phyloP scores from a whole-genome alignment of 2,888 invertebrate genomes.

The Lasioglossum villosulum region DNA sequence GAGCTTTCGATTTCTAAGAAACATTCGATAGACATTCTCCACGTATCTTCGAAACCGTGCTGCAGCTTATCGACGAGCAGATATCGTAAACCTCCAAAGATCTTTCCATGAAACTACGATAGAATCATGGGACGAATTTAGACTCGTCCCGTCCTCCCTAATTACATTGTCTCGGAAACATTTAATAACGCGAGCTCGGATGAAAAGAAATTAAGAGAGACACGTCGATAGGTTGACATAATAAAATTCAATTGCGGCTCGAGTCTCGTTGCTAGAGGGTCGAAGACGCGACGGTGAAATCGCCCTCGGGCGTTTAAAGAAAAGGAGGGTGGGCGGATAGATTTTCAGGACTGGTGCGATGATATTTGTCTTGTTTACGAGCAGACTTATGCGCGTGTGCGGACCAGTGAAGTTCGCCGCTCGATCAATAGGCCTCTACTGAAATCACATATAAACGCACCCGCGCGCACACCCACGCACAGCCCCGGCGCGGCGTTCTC shows the following conservation, averaged over 20 bases:
- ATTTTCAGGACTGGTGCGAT: conserved; percentile 82
- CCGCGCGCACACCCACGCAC: conserved; percentile 60
- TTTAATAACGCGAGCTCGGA: neutral
- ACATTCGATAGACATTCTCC: neutral
- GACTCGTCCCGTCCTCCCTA: neutral
- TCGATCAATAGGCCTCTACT: conserved; percentile 83
- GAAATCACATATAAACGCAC: conserved; percentile 77
- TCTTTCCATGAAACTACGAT: neutral
- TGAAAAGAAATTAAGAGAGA: neutral
- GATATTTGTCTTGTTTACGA: conserved; percentile 85
- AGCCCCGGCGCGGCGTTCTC: conserved; percentile 9
- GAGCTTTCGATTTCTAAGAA: neutral
- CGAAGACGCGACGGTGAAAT: conserved; percentile 50
- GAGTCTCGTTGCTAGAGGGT: neutral
- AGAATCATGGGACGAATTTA: neutral
- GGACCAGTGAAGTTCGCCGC: conserved; percentile 76
- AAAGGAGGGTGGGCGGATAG: conserved; percentile 72
- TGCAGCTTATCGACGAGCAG: neutral
- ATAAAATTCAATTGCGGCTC: conserved; percentile 18
- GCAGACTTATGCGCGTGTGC: conserved; percentile 84
- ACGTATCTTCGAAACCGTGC: neutral
- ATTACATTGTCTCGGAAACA: neutral
- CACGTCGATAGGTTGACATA: too few relatives aligned
- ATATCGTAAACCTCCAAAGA: neutral
- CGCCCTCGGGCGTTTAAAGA: conserved; percentile 62